Base-by-base conservation (phyloP, 1,140 invertebrate genomes). In the Glossosoma conforme region DNA sequence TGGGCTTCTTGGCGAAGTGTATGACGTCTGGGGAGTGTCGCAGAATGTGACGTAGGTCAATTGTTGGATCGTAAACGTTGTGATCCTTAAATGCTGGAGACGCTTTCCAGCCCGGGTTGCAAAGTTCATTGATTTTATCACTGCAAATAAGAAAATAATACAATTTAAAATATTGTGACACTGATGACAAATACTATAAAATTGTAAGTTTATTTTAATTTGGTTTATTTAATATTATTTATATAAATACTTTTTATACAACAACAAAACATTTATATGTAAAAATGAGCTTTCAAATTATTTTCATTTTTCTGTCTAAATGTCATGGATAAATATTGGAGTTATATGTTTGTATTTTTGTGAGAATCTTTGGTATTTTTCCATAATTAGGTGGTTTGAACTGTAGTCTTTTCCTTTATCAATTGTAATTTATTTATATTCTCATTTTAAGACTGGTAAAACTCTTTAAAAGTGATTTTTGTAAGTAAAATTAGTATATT, bases 11-110 rank as follows among this genome's bases (percentile, higher is more conserved):
- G 17, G 61, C 57, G 3, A 59, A 44, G 8, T 53, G 59, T 15
- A 69, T 67, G 21, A 69, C 70, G 33, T 75, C 70, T 14, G 75
- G 66, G 0, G 75, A 75, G 8, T 76, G 75, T 14, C 73, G 64
- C 3, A 79, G 62, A 3, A 78, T 65, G 45, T 75, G 72, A 14
- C 74, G 61, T 0, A 77, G 63, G 38, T 77, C 68, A 1, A 68
- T 65, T 18, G 70, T 66, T 3, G 68, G 69, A 13, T 74, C 72
- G 42, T 67, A 62, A 0, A 65, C 60, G 6, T 64, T 63, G 40
- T 68, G 68, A 17, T 60, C 52, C 52, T 70, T 71, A 1, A 60
- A 63, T 8, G 62, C 60, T 1, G 64, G 65, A 10, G 64, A 62
- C 8, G 56, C 59, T 22, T 65, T 72, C 44, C 72, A 69, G 2